These are phyloP conservation scores for Therioaphis trifolii DNA, from an alignment of 2,888 invertebrate species.

Conservation along the genomic window DNA sequence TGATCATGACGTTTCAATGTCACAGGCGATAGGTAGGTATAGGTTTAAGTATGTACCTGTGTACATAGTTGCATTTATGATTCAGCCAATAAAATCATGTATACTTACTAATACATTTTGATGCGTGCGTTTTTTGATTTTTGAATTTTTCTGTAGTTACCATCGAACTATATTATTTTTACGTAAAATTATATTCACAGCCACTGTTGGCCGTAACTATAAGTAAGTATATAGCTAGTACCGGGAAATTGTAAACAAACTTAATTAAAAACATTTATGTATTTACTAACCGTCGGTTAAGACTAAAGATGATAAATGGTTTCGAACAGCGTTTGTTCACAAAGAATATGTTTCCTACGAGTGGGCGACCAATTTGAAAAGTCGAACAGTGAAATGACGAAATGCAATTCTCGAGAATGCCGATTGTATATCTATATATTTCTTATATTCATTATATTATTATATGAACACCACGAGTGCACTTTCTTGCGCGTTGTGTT, in stretches of 20 bases:
- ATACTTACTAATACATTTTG: no score
- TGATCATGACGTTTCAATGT: conserved; percentile 19
- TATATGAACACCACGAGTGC: not conserved
- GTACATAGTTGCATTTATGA: no score
- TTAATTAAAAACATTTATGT: no score
- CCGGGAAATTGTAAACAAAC: no score
- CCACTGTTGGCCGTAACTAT: no score
- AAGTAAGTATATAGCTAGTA: no score
- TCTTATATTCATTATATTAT: not conserved
- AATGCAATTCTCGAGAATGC: not conserved
- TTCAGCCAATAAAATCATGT: no score
- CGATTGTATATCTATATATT: not conserved
- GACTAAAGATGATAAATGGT: not conserved
- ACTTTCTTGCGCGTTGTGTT: conserved; percentile 3
- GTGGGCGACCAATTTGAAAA: not conserved
- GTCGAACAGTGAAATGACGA: not conserved
- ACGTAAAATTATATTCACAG: no score
- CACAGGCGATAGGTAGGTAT: no score
- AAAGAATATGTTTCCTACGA: not conserved
- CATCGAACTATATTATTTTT: not conserved
- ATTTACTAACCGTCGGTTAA: no score
- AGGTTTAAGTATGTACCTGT: no score
- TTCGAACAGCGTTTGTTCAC: not conserved
- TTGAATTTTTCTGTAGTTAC: not conserved
- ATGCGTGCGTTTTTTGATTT: no score